Percentiles rank a stretch among this genome's conserved stretches.
Evolutionary conservation across 2,888 invertebrate species (phyloP).

Genomic region (Steinernema hermaphroditum): DNA sequence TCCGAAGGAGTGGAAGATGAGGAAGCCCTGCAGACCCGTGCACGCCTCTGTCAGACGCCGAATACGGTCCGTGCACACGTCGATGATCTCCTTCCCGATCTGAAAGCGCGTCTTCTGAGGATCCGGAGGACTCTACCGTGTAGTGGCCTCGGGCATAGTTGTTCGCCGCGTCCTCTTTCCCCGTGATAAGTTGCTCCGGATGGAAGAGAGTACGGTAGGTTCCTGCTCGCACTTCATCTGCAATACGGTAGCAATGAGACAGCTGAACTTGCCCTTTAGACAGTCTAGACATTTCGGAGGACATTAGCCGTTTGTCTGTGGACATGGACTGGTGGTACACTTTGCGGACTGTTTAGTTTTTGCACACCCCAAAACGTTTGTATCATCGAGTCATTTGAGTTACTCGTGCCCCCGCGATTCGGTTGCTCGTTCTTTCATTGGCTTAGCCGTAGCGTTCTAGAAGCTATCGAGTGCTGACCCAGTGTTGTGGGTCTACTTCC

Average conservation of each 20-base stretch:
- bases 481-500: too few relatives aligned
- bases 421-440: too few relatives aligned
- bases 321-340: too few relatives aligned
- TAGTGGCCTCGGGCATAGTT: slow-evolving; percentile 68
- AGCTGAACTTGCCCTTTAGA: too few relatives aligned
- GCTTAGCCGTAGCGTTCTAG: too few relatives aligned
- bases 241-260: neutral
- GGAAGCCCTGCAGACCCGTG: slow-evolving; percentile 78
- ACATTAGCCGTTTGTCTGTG: too few relatives aligned
- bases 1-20: slow-evolving; percentile 86
- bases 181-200: slow-evolving; percentile 80
- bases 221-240: slow-evolving; percentile 85
- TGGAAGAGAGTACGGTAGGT: slow-evolving; percentile 70
- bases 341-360: too few relatives aligned
- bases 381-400: too few relatives aligned
- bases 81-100: slow-evolving; percentile 28
- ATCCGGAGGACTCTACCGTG: slow-evolving; percentile 77
- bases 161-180: slow-evolving; percentile 68
- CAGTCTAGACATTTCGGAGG: too few relatives aligned
- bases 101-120: slow-evolving; percentile 72
- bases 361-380: too few relatives aligned
- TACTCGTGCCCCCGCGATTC: too few relatives aligned
- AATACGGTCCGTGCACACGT: slow-evolving; percentile 31
- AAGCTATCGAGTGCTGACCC: too few relatives aligned
- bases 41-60: slow-evolving; percentile 75